These are phyloP conservation scores for Ditula angustiorana DNA, from an alignment of 2,888 invertebrate genomes.

Conservation along the genomic window DNA sequence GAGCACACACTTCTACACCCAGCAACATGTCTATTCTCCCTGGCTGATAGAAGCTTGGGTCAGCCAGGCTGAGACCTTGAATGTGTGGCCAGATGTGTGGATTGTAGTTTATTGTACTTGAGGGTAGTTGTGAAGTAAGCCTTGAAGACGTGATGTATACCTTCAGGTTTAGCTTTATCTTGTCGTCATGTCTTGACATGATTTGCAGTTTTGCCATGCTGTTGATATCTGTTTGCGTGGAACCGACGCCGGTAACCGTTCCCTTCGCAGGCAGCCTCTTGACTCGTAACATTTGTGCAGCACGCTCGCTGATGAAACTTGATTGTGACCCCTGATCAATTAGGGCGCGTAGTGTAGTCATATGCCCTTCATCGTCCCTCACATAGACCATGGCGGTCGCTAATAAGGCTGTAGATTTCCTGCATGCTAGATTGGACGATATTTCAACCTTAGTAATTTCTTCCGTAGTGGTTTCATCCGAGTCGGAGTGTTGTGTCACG, in stretches of 20 bases:
- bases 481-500: slow-evolving; percentile 1
- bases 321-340: slow-evolving; percentile 46
- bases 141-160: slow-evolving; percentile 43
- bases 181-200: slow-evolving; percentile 34
- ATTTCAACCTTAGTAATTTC: slow-evolving; percentile 34
- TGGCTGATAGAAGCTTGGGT: slow-evolving; percentile 3
- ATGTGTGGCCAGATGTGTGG: slow-evolving; percentile 39
- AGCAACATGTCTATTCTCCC: slow-evolving; percentile 27
- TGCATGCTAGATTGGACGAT: slow-evolving; percentile 39
- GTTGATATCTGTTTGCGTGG: slow-evolving; percentile 39
- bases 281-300: slow-evolving; percentile 10
- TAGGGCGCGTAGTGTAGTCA: slow-evolving; percentile 43
- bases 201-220: slow-evolving; percentile 42
- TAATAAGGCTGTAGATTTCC: slow-evolving; percentile 39
- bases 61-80: slow-evolving; percentile 26
- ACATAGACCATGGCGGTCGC: slow-evolving; percentile 46
- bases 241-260: slow-evolving; percentile 43
- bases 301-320: slow-evolving; percentile 35
- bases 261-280: slow-evolving; percentile 24
- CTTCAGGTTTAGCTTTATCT: slow-evolving; percentile 14
- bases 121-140: slow-evolving; percentile 31
- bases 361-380: slow-evolving; percentile 39
- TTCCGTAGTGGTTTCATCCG: slow-evolving; percentile 13
- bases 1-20: slow-evolving; percentile 43
- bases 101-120: not conserved